phyloP scores from a whole-genome alignment of 2,888 invertebrate species.

The Sceliomorpha sp. region DNA sequence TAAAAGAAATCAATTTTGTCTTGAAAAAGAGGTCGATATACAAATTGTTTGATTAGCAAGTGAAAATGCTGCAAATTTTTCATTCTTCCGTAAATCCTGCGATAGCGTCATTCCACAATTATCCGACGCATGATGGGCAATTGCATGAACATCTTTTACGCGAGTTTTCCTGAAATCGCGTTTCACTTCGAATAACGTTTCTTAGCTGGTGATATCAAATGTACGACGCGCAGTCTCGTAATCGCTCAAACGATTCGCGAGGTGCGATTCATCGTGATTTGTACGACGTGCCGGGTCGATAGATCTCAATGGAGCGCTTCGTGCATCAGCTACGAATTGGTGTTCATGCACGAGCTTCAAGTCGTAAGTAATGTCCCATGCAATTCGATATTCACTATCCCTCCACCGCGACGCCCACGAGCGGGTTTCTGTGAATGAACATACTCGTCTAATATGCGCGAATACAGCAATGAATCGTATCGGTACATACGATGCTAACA shows the following conservation, averaged over 20 bases:
- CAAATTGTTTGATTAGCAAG: too few species aligned
- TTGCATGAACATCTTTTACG: too few species aligned
- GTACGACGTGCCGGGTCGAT: constrained; percentile 31
- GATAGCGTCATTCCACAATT: too few species aligned
- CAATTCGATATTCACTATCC: constrained; percentile 47
- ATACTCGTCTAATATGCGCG: constrained; percentile 36
- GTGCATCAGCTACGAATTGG: constrained; percentile 14
- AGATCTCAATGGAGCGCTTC: constrained; percentile 34
- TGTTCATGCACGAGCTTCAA: constrained; percentile 17
- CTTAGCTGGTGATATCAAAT: too few species aligned
- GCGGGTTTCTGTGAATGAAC: constrained; percentile 35
- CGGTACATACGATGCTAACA: constrained; percentile 38
- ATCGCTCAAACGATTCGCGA: constrained; percentile 20
- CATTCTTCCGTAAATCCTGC: too few species aligned
- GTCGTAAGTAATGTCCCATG: constrained; percentile 51
- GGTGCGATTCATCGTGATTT: constrained; percentile 41
- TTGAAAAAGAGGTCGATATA: too few species aligned
- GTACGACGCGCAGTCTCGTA: too few species aligned
- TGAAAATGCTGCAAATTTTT: too few species aligned
- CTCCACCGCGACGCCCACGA: constrained; percentile 55
- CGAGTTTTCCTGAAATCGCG: too few species aligned
- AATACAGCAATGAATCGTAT: constrained; percentile 24
- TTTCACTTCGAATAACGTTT: too few species aligned
- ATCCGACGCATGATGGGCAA: too few species aligned
- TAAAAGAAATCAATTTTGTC: too few species aligned